These are phyloP conservation scores for Ptychobarbus kaznakovi DNA, from an alignment of 2,797 vertebrate species.

Conservation along the genomic window DNA sequence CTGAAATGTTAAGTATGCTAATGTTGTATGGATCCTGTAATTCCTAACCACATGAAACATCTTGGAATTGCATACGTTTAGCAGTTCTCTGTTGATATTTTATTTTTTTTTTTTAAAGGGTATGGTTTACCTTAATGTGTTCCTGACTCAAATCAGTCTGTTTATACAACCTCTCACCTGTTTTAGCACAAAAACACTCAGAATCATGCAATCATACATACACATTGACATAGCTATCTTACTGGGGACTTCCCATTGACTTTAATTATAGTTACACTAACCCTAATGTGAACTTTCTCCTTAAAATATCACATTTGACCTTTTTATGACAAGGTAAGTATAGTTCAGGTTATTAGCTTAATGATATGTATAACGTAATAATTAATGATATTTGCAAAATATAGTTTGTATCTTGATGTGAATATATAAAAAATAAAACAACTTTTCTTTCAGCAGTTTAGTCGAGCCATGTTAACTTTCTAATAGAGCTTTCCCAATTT, in stretches of 20 bases:
- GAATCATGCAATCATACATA: conserved; percentile 5
- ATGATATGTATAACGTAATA: not conserved
- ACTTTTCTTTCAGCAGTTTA: no score
- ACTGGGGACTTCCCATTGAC: not conserved
- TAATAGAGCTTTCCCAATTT: no score
- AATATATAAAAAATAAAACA: no score
- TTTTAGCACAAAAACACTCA: conserved; percentile 29
- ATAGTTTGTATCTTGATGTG: not conserved
- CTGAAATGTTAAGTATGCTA: conserved; percentile 48
- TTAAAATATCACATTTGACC: not conserved
- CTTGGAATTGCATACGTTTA: conserved; percentile 39
- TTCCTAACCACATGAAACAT: conserved; percentile 57
- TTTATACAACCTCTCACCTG: conserved; percentile 53
- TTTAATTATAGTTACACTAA: not conserved
- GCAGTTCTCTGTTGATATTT: conserved; percentile 40
- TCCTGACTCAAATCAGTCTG: conserved; percentile 29
- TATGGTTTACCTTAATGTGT: conserved; percentile 33
- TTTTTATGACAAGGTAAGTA: not conserved
- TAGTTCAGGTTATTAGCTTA: not conserved
- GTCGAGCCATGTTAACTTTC: no score
- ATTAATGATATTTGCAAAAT: not conserved
- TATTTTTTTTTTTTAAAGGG: conserved; percentile 28
- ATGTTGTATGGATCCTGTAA: conserved; percentile 31
- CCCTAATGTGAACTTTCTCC: not conserved
- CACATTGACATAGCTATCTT: not conserved